phyloP scores from a whole-genome alignment of 2,888 invertebrate species.

The Agrochola lota region DNA sequence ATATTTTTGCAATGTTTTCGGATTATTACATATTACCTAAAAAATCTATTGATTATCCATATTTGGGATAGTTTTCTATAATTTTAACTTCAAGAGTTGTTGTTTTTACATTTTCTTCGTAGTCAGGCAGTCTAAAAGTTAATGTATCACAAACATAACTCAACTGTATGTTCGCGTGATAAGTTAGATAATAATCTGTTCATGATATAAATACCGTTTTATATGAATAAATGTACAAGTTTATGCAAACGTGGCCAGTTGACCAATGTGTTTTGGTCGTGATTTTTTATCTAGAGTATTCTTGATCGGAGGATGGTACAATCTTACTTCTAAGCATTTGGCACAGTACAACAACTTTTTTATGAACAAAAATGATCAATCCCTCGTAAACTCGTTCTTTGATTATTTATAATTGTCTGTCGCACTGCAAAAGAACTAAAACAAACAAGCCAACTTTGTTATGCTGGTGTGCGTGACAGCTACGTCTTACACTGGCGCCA shows the following conservation, averaged over 20 bases:
- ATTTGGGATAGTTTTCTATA: not conserved
- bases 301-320: not conserved
- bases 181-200: not conserved
- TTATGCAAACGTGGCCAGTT: not conserved
- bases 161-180: not conserved
- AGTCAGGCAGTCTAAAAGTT: not conserved
- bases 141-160: not conserved
- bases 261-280: not conserved
- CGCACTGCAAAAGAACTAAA: too few relatives aligned
- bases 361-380: constrained; percentile 21
- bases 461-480: too few relatives aligned
- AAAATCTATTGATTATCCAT: not conserved
- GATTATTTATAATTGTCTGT: too few relatives aligned
- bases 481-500: too few relatives aligned
- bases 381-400: not conserved
- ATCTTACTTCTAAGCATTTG: not conserved
- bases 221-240: not conserved
- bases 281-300: not conserved
- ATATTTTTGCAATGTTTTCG: not conserved
- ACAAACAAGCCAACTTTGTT: too few relatives aligned
- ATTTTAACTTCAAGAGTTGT: not conserved
- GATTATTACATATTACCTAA: constrained; percentile 3
- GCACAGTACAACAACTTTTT: constrained; percentile 1
- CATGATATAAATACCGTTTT: not conserved
- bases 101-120: not conserved